These are phyloP conservation scores for Eucriotettix oculatus DNA, from an alignment of 2,888 invertebrate species.

Conservation along the genomic window DNA sequence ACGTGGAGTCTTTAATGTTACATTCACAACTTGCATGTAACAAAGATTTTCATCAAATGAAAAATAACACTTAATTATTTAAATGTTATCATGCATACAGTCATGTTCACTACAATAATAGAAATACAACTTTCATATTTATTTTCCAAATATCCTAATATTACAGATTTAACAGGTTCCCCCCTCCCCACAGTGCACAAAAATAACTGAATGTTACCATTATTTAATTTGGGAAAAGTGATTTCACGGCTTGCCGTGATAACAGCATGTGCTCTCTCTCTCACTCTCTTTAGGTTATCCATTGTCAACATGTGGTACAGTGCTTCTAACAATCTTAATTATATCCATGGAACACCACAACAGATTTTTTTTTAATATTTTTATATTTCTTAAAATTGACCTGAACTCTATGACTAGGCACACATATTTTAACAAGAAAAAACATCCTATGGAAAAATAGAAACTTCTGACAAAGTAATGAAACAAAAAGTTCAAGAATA, in stretches of 20 bases:
- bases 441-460: constrained; percentile 34
- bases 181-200: constrained; percentile 7
- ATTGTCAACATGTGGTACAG: constrained; percentile 1
- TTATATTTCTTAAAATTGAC: constrained; percentile 34
- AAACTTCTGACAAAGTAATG: constrained; percentile 32
- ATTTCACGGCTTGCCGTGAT: not conserved
- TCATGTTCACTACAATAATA: constrained; percentile 5
- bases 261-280: constrained; percentile 3
- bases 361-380: constrained; percentile 15
- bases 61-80: constrained; percentile 12
- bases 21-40: constrained; percentile 13
- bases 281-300: not conserved
- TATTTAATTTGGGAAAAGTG: not conserved
- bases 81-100: constrained; percentile 9
- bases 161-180: constrained; percentile 6
- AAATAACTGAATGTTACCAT: constrained; percentile 1
- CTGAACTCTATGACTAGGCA: constrained; percentile 45
- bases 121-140: not conserved
- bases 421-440: constrained; percentile 46
- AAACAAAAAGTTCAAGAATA: constrained; percentile 26
- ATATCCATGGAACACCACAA: constrained; percentile 24
- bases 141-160: not conserved
- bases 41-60: constrained; percentile 11
- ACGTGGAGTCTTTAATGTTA: constrained; percentile 9
- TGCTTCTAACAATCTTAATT: constrained; percentile 20